Evolutionary conservation across 1,140 invertebrate species (phyloP), one percentile per base, ranked within the genome.

Genomic region (Trinorchestia longiramus): DNA sequence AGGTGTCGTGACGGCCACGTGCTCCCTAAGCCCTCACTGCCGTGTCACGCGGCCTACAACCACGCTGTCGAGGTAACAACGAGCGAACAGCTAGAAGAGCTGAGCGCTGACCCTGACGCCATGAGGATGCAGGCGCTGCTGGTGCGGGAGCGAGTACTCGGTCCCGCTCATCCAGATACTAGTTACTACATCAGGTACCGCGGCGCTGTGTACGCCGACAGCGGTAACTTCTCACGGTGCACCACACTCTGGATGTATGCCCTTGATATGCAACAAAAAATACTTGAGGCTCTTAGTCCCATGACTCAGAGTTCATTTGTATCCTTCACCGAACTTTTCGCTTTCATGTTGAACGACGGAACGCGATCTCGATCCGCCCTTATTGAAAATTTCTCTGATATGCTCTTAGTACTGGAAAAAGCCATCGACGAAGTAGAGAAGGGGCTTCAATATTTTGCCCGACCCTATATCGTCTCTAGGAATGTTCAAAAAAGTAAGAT

Each of bases 61-160:
- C 98, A 98, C 97, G 98, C 98, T 0, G 98, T 98, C 92, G 99
- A 99, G 97, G 98, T 99, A 0, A 98, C 98, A 95, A 98, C 98
- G 96, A 97, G 98, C 28, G 98, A 98, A 95, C 98, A 98, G 96
- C 97, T 99, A 36, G 98, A 99, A 96, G 99, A 99, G 96, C 97
- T 99, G 88, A 98, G 99, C 40, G 98, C 98, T 0, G 99, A 99
- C 97, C 99, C 99, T 0, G 99, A 99, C 97, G 99, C 99, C 96
- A 99, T 99, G 98, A 98, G 99, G 97, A 99, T 99, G 99, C 99
- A 99, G 96, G 99, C 99, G 6, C 97, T 99, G 53, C 98, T 99
- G 92, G 99, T 99, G 88, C 98, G 99, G 96, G 99, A 99, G 97
- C 97, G 99, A 97, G 99, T 99, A 97, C 97, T 99, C 97, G 98